These are phyloP conservation scores for Labeo calbasu DNA, from an alignment of 2,797 vertebrate species.

Conservation along the genomic window DNA sequence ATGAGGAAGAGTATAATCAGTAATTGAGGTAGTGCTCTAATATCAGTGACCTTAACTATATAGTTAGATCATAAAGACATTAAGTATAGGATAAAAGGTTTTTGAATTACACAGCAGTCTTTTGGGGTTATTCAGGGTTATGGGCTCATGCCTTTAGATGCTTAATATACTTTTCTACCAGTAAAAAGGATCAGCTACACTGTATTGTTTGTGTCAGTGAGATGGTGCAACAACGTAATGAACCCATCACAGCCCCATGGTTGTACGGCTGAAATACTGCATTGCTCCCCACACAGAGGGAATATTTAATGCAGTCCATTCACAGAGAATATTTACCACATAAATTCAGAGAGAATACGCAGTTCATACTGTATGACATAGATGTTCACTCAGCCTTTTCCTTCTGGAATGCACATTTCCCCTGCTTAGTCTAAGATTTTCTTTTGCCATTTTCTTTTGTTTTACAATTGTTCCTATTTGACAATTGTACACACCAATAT, in stretches of 20 bases:
- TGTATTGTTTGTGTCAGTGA: conserved; percentile 15
- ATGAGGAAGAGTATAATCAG: background rate
- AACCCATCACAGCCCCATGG: background rate
- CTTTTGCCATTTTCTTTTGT: background rate
- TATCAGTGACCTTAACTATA: background rate
- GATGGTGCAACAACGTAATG: conserved; percentile 6
- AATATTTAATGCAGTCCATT: conserved; percentile 16
- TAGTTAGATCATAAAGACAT: background rate
- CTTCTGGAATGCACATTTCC: background rate
- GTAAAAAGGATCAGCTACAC: background rate
- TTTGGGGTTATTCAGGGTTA: background rate
- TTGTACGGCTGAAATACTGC: conserved; percentile 40
- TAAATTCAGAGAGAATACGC: conserved; percentile 34
- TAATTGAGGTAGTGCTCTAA: background rate
- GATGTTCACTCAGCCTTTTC: background rate
- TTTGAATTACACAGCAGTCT: background rate
- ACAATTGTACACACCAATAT: background rate
- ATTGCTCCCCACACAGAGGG: conserved; percentile 21
- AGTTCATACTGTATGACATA: background rate
- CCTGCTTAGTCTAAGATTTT: background rate
- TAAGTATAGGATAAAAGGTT: background rate
- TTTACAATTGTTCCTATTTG: background rate
- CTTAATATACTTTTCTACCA: background rate
- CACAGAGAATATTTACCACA: conserved; percentile 26
- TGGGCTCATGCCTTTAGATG: background rate